Conservation (phyloP, 1,140 invertebrate genomes). For the Lepidurus packardi region DNA sequence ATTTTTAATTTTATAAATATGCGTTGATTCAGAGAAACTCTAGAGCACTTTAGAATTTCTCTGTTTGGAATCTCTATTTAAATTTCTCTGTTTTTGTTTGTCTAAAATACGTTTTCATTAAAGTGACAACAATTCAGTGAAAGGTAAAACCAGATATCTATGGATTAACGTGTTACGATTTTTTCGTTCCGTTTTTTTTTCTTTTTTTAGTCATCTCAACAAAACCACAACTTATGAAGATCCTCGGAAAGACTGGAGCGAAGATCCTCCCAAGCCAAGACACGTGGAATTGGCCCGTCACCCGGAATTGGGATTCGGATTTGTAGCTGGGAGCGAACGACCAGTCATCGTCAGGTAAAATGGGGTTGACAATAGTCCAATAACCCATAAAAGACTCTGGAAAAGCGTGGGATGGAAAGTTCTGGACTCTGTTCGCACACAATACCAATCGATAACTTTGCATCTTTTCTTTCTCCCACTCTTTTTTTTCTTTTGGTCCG, state of each 20-base stretch:
- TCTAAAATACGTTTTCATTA: too few species aligned
- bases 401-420: too few species aligned
- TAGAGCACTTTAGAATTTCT: too few species aligned
- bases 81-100: too few species aligned
- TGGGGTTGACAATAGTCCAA: neutral
- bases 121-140: neutral
- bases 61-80: too few species aligned
- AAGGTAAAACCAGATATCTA: neutral
- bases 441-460: neutral
- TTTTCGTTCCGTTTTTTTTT: conserved; percentile 3
- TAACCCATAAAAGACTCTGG: neutral
- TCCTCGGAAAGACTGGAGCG: conserved; percentile 59
- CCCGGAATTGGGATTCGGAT: conserved; percentile 78
- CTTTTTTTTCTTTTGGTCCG: neutral
- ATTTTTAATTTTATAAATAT: too few species aligned
- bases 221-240: conserved; percentile 84
- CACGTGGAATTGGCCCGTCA: conserved; percentile 64
- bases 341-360: conserved; percentile 77
- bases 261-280: conserved; percentile 66
- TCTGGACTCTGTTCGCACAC: neutral
- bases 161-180: neutral
- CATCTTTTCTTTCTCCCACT: neutral
- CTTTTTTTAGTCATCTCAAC: conserved; percentile 70
- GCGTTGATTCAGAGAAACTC: too few species aligned
- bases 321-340: conserved; percentile 84